Evolutionary conservation across 2,888 invertebrate genomes (phyloP), one percentile per base, ranked within the genome.

Genomic region (Eupithecia tripunctaria): DNA sequence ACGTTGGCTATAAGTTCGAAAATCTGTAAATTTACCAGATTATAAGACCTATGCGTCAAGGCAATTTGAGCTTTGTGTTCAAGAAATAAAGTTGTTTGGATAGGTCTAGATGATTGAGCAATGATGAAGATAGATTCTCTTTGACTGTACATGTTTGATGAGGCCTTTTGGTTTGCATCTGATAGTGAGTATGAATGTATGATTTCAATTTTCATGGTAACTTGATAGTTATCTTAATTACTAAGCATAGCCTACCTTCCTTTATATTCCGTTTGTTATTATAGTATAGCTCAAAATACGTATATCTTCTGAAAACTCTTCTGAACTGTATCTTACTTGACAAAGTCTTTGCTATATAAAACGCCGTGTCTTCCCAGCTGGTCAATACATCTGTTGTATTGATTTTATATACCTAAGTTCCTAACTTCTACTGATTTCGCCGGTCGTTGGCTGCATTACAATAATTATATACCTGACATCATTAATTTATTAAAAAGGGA

Each of bases 141-240:
- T 83, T 84, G 84, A 83, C 73, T 74, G 71, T 73, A 38, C 60
- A 74, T 78, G 76, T 80, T 80, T 83, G 80, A 77, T 73, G 71
- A 78, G 25, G 72, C 76, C 79, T 80, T 80, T 77, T 76, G 74
- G 71, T 74, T 75, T 59, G 62, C 63, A 76, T 79, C 72, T 71
- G 77, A 78, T 74, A 65, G 60, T 36, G 25, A 32, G 27, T 27
- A 21, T 36, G 32, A 36, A 63, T 63, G 12, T 76, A 75, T 73
- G 67, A 67, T 67, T 72, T 70, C 38, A 27, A 67, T 67, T 72
- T 71, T 38, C 27, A 62, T 67, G 27, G 15, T 29, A 56, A 14
- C 14, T 56, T 56, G 56, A 56, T 56, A 25, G 5, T 25, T 25
- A 56, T 56, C 56, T 56, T 56, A 12, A 21, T 51, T 10, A 47